phyloP scores from a whole-genome alignment of 2,113 vertebrate species.

The Onychostoma macrolepis region DNA sequence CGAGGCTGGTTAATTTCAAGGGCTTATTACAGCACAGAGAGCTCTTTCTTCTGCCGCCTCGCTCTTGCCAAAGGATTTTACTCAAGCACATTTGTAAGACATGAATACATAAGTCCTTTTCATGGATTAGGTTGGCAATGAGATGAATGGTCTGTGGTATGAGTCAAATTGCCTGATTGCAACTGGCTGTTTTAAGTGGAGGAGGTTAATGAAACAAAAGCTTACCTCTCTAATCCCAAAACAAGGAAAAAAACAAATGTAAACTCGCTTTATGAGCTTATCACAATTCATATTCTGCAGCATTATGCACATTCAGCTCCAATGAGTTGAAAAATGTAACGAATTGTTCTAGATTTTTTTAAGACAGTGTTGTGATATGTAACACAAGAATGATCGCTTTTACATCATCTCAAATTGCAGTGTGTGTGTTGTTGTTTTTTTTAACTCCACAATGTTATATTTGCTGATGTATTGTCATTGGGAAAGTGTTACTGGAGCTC shows the following conservation, averaged over 20 bases:
- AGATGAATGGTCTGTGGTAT: constrained; percentile 57
- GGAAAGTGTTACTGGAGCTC: background rate
- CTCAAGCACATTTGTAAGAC: constrained; percentile 77
- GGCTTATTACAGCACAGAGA: constrained; percentile 73
- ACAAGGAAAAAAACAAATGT: constrained; percentile 54
- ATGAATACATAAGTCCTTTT: constrained; percentile 75
- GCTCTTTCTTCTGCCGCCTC: constrained; percentile 67
- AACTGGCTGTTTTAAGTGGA: constrained; percentile 61
- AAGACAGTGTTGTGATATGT: background rate
- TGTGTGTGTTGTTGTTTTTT: background rate
- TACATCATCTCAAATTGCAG: background rate
- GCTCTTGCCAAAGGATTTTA: constrained; percentile 74
- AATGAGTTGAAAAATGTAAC: background rate
- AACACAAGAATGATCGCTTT: background rate
- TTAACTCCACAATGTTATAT: background rate
- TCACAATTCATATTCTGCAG: constrained; percentile 41
- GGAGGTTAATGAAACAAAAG: constrained; percentile 57
- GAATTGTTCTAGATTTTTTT: background rate
- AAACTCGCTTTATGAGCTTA: constrained; percentile 51
- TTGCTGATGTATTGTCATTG: background rate
- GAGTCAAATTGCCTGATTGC: constrained; percentile 66
- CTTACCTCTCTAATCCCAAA: constrained; percentile 52
- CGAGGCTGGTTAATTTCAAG: constrained; percentile 63
- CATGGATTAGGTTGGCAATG: constrained; percentile 74
- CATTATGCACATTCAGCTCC: background rate